phyloP scores from a whole-genome alignment of 2,888 invertebrate species.

The Lasioglossum oenotherae region DNA sequence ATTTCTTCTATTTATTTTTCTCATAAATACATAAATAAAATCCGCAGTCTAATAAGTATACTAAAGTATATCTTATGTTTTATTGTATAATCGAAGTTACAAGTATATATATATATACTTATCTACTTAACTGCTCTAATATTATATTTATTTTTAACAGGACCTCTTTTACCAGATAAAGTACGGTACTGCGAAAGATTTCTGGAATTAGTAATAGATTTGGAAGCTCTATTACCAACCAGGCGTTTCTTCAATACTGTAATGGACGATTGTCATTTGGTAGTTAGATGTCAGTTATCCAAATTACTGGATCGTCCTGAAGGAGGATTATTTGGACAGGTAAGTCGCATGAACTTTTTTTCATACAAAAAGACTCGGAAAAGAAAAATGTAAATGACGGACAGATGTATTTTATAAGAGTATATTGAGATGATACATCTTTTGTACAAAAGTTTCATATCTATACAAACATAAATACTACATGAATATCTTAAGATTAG shows the following conservation, averaged over 20 bases:
- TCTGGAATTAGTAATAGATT: conserved; percentile 97
- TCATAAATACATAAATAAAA: neutral
- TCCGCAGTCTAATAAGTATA: neutral
- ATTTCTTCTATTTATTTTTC: no score
- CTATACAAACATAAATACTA: conserved; percentile 67
- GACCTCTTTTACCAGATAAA: conserved; percentile 84
- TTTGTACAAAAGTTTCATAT: conserved; percentile 60
- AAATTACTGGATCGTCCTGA: conserved; percentile 90
- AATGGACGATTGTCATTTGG: conserved; percentile 96
- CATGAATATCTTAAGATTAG: conserved; percentile 60
- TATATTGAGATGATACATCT: conserved; percentile 50
- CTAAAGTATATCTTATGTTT: neutral
- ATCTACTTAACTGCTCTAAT: neutral
- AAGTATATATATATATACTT: neutral
- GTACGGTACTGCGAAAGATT: conserved; percentile 97
- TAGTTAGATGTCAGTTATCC: conserved; percentile 95
- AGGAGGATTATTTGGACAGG: conserved; percentile 96
- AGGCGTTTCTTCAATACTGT: conserved; percentile 98
- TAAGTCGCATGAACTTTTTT: conserved; percentile 85
- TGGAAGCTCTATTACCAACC: conserved; percentile 97
- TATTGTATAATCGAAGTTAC: neutral
- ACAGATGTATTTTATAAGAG: conserved; percentile 37
- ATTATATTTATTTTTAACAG: conserved; percentile 66
- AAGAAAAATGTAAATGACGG: conserved; percentile 32
- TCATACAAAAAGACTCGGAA: conserved; percentile 24